Conservation (phyloP, 2,113 vertebrate species). For the Limnothrissa miodon region DNA sequence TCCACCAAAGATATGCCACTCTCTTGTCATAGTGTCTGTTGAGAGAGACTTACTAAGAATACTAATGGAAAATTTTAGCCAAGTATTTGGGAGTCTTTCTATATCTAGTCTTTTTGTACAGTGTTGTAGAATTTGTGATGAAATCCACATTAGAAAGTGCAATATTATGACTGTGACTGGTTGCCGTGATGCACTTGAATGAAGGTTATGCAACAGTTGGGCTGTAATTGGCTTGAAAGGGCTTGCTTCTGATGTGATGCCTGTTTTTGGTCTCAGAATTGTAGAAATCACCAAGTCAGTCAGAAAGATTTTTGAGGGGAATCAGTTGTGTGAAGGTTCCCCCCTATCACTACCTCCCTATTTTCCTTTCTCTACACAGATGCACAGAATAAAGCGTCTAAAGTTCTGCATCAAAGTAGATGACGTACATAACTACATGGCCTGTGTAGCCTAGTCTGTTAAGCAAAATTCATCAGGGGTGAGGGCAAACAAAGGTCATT, state of each 20-base stretch:
- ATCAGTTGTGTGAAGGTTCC: neutral
- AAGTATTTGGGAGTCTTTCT: too few relatives aligned
- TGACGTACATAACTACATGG: too few relatives aligned
- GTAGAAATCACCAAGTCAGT: neutral
- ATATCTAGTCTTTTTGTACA: too few relatives aligned
- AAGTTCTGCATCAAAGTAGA: too few relatives aligned
- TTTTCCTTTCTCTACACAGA: neutral
- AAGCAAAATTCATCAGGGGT: too few relatives aligned
- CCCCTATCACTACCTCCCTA: too few relatives aligned
- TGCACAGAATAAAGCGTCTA: neutral
- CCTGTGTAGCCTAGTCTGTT: too few relatives aligned
- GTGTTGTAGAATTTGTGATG: too few relatives aligned
- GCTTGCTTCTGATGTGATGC: neutral
- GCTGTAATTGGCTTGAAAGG: neutral
- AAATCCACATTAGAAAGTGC: neutral
- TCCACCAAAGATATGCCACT: neutral
- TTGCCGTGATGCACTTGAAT: neutral
- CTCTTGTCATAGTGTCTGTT: neutral
- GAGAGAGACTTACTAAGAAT: neutral
- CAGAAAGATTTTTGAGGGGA: neutral
- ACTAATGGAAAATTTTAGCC: neutral
- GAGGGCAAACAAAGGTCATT: too few relatives aligned
- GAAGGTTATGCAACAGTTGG: neutral
- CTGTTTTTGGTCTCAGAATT: neutral
- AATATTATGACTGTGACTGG: neutral